These are phyloP conservation scores for Oedothorax gibbosus DNA, from an alignment of 1,140 invertebrate species.

Conservation along the genomic window DNA sequence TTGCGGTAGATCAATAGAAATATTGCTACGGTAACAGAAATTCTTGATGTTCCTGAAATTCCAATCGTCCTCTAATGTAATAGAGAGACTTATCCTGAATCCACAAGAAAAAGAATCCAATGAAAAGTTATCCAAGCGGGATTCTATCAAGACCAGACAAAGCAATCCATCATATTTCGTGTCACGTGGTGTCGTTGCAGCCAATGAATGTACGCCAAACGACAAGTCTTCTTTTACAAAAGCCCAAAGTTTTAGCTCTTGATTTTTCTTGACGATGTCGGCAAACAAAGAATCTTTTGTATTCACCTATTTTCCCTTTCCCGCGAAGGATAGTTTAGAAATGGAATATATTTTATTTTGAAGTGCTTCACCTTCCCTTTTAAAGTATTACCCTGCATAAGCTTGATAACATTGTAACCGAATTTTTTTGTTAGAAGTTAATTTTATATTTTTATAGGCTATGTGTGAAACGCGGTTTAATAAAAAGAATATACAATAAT, in stretches of 20 bases:
- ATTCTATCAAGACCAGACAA: constrained; percentile 53
- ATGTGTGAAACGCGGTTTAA: too few relatives aligned
- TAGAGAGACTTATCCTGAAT: constrained; percentile 26
- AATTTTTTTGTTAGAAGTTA: neutral
- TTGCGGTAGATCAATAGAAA: constrained; percentile 20
- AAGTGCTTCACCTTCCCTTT: neutral
- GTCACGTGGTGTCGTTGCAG: constrained; percentile 43
- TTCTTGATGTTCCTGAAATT: constrained; percentile 27
- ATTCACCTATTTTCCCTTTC: constrained; percentile 35
- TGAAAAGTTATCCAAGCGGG: constrained; percentile 47
- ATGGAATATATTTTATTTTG: neutral
- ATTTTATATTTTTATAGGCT: neutral
- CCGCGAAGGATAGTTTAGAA: constrained; percentile 40
- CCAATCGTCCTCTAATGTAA: constrained; percentile 30
- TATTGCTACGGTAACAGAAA: constrained; percentile 29
- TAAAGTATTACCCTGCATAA: neutral
- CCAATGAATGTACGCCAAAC: constrained; percentile 53
- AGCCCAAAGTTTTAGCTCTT: constrained; percentile 35
- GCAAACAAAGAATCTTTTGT: constrained; percentile 55
- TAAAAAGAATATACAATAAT: too few relatives aligned
- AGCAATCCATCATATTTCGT: constrained; percentile 57
- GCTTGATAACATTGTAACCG: neutral
- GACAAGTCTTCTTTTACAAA: constrained; percentile 37
- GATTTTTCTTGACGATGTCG: constrained; percentile 26
- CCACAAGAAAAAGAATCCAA: constrained; percentile 41